phyloP scores from a whole-genome alignment of 2,888 invertebrate species.

The Morpho helenor region DNA sequence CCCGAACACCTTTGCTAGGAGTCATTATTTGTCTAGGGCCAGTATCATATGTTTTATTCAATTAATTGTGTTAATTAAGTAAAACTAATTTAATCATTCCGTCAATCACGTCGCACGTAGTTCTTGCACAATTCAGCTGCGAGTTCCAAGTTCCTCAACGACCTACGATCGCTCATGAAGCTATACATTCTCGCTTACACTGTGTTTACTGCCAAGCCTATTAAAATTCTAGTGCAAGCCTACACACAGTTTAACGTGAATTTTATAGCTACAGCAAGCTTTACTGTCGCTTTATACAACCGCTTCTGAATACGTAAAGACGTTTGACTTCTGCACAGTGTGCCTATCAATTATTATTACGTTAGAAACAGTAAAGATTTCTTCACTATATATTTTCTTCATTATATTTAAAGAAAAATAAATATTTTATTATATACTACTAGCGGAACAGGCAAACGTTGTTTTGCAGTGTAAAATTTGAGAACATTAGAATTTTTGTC shows the following conservation, averaged over 20 bases:
- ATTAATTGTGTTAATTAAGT: too few relatives aligned
- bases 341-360: too few relatives aligned
- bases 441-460: too few relatives aligned
- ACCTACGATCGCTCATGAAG: conserved; percentile 8
- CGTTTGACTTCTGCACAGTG: conserved; percentile 16
- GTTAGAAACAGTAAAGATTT: too few relatives aligned
- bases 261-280: conserved; percentile 13
- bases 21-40: too few relatives aligned
- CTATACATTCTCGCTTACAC: conserved; percentile 14
- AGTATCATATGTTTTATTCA: too few relatives aligned
- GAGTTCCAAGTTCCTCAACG: conserved; percentile 10
- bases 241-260: conserved; percentile 17
- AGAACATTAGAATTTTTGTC: too few relatives aligned
- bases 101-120: not conserved
- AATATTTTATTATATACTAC: too few relatives aligned
- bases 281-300: conserved; percentile 12
- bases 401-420: too few relatives aligned
- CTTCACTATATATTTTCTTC: too few relatives aligned
- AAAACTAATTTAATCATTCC: not conserved
- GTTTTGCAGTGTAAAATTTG: too few relatives aligned
- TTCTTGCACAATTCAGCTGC: conserved; percentile 60
- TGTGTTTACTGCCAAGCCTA: conserved; percentile 21
- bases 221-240: conserved; percentile 34
- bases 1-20: too few relatives aligned
- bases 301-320: conserved; percentile 20